Conservation (phyloP, 2,113 vertebrate genomes). For the Drymodes brunneopygia region DNA sequence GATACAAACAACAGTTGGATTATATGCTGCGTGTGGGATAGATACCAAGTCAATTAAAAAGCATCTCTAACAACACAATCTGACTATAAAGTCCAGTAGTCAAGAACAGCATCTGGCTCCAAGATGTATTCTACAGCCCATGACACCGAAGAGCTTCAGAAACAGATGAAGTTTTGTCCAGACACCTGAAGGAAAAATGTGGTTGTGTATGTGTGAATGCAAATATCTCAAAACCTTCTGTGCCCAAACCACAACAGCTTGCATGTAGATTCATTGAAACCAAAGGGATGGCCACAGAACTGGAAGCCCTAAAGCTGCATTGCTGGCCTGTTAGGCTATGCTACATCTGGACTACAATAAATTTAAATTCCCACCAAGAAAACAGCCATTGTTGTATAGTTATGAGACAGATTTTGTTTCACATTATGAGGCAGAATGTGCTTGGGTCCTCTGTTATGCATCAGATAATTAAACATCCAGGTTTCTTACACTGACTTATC, state of each 20-base stretch:
- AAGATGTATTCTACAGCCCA: background rate
- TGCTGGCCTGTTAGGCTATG: background rate
- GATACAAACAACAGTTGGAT: background rate
- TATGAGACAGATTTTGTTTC: background rate
- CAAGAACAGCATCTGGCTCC: background rate
- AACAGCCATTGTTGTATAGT: background rate
- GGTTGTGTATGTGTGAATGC: background rate
- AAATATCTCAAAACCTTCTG: background rate
- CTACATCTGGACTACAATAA: background rate
- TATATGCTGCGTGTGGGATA: background rate
- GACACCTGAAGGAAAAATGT: background rate
- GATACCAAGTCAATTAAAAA: slow-evolving; percentile 24
- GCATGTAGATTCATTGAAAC: background rate
- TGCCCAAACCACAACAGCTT: background rate
- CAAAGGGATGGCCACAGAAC: background rate
- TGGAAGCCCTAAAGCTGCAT: background rate
- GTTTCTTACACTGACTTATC: background rate
- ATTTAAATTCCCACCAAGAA: background rate
- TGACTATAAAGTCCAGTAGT: background rate
- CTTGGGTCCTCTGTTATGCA: background rate
- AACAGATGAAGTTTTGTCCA: background rate
- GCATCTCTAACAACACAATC: background rate
- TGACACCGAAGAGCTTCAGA: background rate
- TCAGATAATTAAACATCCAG: background rate
- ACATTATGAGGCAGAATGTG: background rate